Evolutionary conservation across 2,888 invertebrate species (phyloP), one percentile per base, ranked within the genome.

Genomic region (Pheosia tremula): DNA sequence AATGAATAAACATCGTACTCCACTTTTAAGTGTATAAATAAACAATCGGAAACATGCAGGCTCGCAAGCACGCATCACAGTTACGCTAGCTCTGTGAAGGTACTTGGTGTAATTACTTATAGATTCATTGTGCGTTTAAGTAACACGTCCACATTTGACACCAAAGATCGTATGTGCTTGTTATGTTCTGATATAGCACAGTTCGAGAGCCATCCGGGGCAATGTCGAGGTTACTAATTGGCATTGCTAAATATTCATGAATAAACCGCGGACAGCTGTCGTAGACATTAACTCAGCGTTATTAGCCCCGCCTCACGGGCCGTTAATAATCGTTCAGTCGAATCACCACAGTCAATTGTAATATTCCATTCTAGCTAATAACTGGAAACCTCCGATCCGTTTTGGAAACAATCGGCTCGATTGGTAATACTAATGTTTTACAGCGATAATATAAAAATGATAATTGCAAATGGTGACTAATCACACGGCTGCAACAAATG

Each of bases 381-480:
- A 50, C 9, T 49, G 13, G 49, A 50, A 50, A 8, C 13, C 24
- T 24, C 50, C 50, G 24, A 13, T 24, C 50, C 50, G 50, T 50
- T 50, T 24, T 60, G 60, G 66, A 57, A 59, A 50, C 50, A 58
- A 61, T 45, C 49, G 54, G 55, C 62, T 59, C 62, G 59, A 52
- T 56, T 64, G 59, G 37, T 36, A 13, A 62, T 37, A 50, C 57
- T n/a, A 67, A 56, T 50, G 61, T 56, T 65, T 60, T 56, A 68
- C 64, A 43, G 57, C 61, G 37, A 53, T 61, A 53, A 59, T 55
- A 69, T 67, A 75, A 65, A 74, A 74, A 74, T 63, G 66, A 61
- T 77, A 72, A 79, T 82, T 80, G 75, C 75, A 77, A 80, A 76
- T 77, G 73, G 69, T 77, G 65, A 73, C 70, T 82, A 80, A 81